Evolutionary conservation across 37 sponge, comb jelly and placozoan genomes (phyloP), one percentile per base, ranked within the genome.

Genomic region (Cliona cf. orientalis): DNA sequence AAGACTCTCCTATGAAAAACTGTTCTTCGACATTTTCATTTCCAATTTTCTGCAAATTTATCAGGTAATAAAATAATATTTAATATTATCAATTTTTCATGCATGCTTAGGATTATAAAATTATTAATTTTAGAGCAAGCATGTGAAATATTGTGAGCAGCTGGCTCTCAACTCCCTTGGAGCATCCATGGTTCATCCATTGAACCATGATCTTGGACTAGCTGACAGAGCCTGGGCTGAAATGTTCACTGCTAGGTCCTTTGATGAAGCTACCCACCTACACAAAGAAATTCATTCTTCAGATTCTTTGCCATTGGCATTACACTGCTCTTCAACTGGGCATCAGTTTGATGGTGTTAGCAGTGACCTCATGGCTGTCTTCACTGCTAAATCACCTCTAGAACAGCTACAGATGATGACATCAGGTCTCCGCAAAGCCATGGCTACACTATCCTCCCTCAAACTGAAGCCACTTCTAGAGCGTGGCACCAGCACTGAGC

Each of bases 1-100:
- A 14, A 69, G 80, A 70, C 56, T 80, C n/a, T 66, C 57, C 55
- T 80, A 80, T 68, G 80, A 80, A 58, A 46, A 39, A 9, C 23
- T 80, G 35, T 80, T 80, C 69, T 80, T 67, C 49, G 80, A 80
- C 38, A 21, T 4, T 0, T 80, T 46, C 38, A 22, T 28, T 3
- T 53, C 55, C 37, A 5, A 3, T 1, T 33, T 80, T 5, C 39
- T 80, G 0, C 21, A 46, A 11, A 37, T 49, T 53, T 80, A 80
- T 46, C 58, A 80, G 69, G 80, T 80, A 26, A n/a, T 7, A 17
- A 6, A n/a, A n/a, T n/a, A n/a, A n/a, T n/a, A n/a, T n/a, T n/a
- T n/a, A n/a, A n/a, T n/a, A n/a, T n/a, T n/a, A n/a, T n/a, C n/a
- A n/a, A n/a, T n/a, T n/a, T n/a, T n/a, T n/a, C n/a, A n/a, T n/a